Evolutionary conservation across 2,113 vertebrate species (phyloP).

Genomic region (Psilopogon haemacephalus): DNA sequence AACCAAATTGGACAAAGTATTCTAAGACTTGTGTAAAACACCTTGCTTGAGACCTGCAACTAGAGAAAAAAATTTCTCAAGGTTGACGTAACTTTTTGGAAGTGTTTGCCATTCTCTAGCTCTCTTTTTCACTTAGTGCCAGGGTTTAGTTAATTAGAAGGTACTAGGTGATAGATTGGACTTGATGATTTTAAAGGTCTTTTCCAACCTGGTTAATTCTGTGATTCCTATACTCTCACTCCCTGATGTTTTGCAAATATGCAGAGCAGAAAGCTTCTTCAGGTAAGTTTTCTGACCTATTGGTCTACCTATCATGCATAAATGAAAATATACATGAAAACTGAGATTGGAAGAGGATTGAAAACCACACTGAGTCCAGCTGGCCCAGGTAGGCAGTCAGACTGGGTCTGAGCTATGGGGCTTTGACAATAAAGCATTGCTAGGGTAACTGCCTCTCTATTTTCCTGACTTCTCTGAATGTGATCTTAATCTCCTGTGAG

Average conservation of each 20-base stretch:
- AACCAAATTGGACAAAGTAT: not conserved
- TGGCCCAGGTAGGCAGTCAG: not conserved
- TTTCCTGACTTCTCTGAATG: not conserved
- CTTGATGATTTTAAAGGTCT: no score
- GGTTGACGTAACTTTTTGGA: not conserved
- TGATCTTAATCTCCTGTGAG: not conserved
- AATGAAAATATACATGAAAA: not conserved
- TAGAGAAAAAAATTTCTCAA: fast-evolving
- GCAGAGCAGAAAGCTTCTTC: not conserved
- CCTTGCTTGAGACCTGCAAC: not conserved
- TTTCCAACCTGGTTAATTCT: no score
- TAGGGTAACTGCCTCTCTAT: not conserved
- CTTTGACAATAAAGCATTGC: not conserved
- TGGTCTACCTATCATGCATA: fast-evolving
- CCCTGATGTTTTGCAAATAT: not conserved
- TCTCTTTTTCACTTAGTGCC: not conserved
- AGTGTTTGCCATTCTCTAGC: not conserved
- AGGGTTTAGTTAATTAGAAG: no score
- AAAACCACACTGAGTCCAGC: not conserved
- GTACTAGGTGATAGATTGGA: no score
- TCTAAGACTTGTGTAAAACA: not conserved
- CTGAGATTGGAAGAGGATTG: not conserved
- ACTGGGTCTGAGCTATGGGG: not conserved
- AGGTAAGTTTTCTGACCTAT: not conserved
- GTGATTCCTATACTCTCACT: no score